A percentile compares a stretch with the other conserved stretches of the same genome.
Conservation (phyloP, 1,140 invertebrate genomes). For the Cydia fagiglandana region DNA sequence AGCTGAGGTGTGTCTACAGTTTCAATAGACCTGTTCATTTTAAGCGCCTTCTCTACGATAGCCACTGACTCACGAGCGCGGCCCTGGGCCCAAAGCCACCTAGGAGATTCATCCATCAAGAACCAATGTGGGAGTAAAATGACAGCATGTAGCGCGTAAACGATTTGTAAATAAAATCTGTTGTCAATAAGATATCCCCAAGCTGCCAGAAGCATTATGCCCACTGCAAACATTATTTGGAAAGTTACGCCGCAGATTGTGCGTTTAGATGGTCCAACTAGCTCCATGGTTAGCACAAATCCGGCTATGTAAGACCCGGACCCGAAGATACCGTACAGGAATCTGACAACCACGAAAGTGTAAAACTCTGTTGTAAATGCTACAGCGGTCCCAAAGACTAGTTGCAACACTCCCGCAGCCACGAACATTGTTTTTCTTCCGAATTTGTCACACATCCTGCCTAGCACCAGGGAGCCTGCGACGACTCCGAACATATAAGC, state of each 20-base stretch:
- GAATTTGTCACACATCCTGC: conserved; percentile 90
- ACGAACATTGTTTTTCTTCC: conserved; percentile 90
- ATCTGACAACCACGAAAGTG: conserved; percentile 84
- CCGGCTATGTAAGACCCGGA: conserved; percentile 89
- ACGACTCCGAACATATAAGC: conserved; percentile 94
- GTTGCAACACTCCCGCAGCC: conserved; percentile 84
- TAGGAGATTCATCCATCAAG: conserved; percentile 90
- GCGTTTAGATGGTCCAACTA: conserved; percentile 88
- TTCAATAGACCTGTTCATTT: conserved; percentile 83
- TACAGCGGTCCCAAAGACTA: conserved; percentile 84
- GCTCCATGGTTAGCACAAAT: conserved; percentile 92
- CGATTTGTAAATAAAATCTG: conserved; percentile 86
- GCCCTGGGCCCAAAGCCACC: conserved; percentile 90
- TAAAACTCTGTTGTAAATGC: conserved; percentile 87
- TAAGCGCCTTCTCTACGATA: conserved; percentile 85
- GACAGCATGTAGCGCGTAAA: conserved; percentile 86
- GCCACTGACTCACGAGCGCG: conserved; percentile 83
- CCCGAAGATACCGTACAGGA: conserved; percentile 88
- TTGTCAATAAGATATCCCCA: conserved; percentile 90
- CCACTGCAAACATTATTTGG: conserved; percentile 88
- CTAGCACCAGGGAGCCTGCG: conserved; percentile 88
- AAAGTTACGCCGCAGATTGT: conserved; percentile 90
- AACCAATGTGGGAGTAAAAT: conserved; percentile 89
- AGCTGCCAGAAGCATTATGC: conserved; percentile 88
- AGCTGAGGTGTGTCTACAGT: conserved; percentile 81